Percentiles rank a stretch among this genome's conserved stretches.
Evolutionary conservation across 2,888 invertebrate species (phyloP).

Genomic region (Chalcis sispes): DNA sequence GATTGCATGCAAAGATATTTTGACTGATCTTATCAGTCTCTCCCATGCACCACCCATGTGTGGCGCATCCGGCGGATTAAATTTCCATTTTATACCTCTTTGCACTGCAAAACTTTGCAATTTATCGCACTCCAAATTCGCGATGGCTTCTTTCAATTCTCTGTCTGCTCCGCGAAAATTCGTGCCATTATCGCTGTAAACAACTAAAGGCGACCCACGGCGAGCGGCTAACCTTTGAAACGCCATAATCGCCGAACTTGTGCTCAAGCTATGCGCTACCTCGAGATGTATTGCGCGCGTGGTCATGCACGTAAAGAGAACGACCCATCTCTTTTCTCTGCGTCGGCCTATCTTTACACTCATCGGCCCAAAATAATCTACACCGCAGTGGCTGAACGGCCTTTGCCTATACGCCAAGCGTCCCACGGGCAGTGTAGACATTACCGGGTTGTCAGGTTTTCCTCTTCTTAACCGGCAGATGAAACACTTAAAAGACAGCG

Average conservation of each 20-base stretch:
- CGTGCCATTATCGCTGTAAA: slow-evolving; percentile 3
- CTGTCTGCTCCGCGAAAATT: slow-evolving; percentile 3
- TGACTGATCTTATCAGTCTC: slow-evolving; percentile 27
- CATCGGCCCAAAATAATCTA: not conserved
- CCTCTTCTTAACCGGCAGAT: not conserved
- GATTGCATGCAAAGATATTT: not conserved
- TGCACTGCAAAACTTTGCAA: not conserved
- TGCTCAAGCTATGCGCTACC: not conserved
- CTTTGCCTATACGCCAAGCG: not conserved
- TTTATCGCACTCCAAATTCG: not conserved
- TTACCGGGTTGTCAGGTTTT: not conserved
- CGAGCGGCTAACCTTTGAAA: not conserved
- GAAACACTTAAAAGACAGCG: not conserved
- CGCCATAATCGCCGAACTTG: not conserved
- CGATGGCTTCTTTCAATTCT: not conserved
- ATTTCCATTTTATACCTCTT: not conserved
- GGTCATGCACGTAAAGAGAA: not conserved
- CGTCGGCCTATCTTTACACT: not conserved
- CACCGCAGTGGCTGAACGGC: not conserved
- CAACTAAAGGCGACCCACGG: not conserved
- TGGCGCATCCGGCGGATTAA: slow-evolving; percentile 6
- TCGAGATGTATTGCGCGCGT: not conserved
- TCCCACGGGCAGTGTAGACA: not conserved
- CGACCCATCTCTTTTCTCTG: not conserved
- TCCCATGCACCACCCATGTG: slow-evolving; percentile 46